Percentiles rank a stretch among this genome's conserved stretches.
phyloP scores from a whole-genome alignment of 1,140 invertebrate species.

The Neodiprion pinetum region DNA sequence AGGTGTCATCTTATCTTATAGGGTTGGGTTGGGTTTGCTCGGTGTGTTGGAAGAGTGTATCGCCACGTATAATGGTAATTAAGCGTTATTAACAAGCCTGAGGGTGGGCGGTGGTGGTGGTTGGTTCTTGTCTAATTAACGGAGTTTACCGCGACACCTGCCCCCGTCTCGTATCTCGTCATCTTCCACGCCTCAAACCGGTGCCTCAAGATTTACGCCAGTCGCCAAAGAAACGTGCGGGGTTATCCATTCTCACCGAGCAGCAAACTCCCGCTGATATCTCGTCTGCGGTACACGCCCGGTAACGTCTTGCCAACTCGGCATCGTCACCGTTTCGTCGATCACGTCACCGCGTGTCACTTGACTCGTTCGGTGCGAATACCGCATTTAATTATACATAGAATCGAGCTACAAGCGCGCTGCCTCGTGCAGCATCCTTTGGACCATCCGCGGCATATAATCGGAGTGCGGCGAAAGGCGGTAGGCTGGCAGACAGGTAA shows the following conservation, averaged over 20 bases:
- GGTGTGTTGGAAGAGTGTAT: conserved; percentile 57
- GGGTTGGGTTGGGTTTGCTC: conserved; percentile 50
- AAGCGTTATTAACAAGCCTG: conserved; percentile 65
- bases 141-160: conserved; percentile 64
- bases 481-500: neutral
- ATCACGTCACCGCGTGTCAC: no score
- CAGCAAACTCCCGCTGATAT: neutral
- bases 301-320: no score
- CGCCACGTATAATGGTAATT: conserved; percentile 64
- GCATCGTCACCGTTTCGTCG: no score
- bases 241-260: neutral
- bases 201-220: conserved; percentile 60
- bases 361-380: no score
- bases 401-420: no score
- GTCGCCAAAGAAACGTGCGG: conserved; percentile 41
- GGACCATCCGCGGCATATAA: neutral
- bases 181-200: conserved; percentile 57
- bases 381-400: no score
- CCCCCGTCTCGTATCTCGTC: conserved; percentile 55
- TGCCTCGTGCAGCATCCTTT: neutral
- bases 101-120: conserved; percentile 53
- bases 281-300: no score
- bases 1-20: conserved; percentile 65
- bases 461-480: neutral
- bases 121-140: conserved; percentile 65